Conservation (phyloP, 2,888 invertebrate species). For the Clitarchus hookeri region DNA sequence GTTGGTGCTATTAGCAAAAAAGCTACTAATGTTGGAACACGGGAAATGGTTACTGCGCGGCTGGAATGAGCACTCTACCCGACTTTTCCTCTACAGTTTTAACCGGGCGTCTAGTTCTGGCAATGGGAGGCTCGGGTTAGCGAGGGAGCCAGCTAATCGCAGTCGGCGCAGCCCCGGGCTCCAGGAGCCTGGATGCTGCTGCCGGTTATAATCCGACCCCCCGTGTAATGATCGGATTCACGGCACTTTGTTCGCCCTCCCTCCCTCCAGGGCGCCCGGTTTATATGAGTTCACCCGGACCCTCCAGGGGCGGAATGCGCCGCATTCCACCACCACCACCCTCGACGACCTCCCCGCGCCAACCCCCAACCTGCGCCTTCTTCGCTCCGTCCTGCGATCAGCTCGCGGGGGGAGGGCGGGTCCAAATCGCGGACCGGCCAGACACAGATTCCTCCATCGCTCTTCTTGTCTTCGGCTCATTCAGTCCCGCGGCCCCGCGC, state of each 20-base stretch:
- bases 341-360: background rate
- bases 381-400: background rate
- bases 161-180: slow-evolving; percentile 2
- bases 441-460: background rate
- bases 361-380: too few relatives aligned
- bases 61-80: too few relatives aligned
- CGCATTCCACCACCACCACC: background rate
- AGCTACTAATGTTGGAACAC: too few relatives aligned
- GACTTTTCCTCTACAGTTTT: too few relatives aligned
- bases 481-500: background rate
- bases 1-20: too few relatives aligned
- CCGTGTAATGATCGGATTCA: slow-evolving; percentile 36
- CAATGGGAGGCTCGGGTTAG: too few relatives aligned
- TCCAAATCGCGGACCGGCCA: slow-evolving; percentile 28
- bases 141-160: background rate
- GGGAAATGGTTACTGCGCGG: too few relatives aligned
- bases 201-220: slow-evolving; percentile 5
- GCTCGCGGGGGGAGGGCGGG: background rate
- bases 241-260: slow-evolving; percentile 32
- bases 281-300: slow-evolving; percentile 10
- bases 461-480: slow-evolving; percentile 2
- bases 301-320: background rate
- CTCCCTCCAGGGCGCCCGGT: background rate
- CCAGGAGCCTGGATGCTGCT: background rate
- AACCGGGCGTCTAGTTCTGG: too few relatives aligned